These are phyloP conservation scores for Hypanus sabinus DNA, from an alignment of 2,113 vertebrate genomes.

Conservation along the genomic window DNA sequence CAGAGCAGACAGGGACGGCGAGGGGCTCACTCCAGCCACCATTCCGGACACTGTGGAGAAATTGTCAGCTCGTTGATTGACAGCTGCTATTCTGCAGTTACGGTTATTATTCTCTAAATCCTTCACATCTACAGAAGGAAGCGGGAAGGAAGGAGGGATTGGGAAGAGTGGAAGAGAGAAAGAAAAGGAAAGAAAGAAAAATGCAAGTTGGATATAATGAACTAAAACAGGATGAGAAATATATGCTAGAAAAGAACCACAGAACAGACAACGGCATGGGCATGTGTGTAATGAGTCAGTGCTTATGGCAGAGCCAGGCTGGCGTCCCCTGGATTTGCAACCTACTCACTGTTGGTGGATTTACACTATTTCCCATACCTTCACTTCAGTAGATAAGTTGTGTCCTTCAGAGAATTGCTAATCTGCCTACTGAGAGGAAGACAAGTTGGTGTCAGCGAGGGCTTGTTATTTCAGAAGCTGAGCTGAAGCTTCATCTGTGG, in stretches of 20 bases:
- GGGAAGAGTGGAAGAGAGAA: constrained; percentile 42
- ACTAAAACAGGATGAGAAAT: constrained; percentile 24
- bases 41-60: constrained; percentile 97
- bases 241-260: constrained; percentile 26
- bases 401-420: not conserved
- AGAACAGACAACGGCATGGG: constrained; percentile 24
- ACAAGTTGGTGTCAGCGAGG: not conserved
- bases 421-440: not conserved
- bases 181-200: constrained; percentile 40
- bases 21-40: constrained; percentile 91
- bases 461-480: not conserved
- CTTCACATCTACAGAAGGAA: constrained; percentile 62
- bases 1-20: constrained; percentile 81
- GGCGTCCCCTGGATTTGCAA: not conserved
- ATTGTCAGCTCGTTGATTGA: constrained; percentile 77
- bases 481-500: not conserved
- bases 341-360: not conserved
- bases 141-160: constrained; percentile 39
- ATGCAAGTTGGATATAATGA: constrained; percentile 18
- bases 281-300: constrained; percentile 8
- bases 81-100: constrained; percentile 56
- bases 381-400: not conserved
- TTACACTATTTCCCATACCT: not conserved
- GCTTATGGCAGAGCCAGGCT: not conserved
- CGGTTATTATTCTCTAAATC: constrained; percentile 74